Evolutionary conservation across 2,888 invertebrate species (phyloP).

Genomic region (Notodonta dromedarius): DNA sequence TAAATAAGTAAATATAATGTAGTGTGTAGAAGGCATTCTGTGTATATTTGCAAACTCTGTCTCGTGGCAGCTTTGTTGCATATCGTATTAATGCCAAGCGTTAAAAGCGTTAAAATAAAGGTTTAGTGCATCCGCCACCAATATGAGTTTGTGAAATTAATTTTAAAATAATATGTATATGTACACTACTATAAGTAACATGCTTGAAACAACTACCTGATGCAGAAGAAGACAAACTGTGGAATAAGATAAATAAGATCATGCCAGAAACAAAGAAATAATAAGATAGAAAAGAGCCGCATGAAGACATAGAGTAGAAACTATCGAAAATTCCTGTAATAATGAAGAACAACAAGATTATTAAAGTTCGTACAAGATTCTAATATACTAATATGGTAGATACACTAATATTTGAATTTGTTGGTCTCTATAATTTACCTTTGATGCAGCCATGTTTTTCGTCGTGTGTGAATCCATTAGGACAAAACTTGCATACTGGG

Average conservation of each 20-base stretch:
- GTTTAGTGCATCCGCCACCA: conserved; percentile 64
- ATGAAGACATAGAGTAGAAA: conserved; percentile 79
- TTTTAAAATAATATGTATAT: conserved; percentile 55
- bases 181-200: conserved; percentile 69
- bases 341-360: conserved; percentile 81
- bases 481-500: conserved; percentile 98
- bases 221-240: conserved; percentile 76
- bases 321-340: conserved; percentile 83
- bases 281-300: conserved; percentile 71
- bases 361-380: conserved; percentile 73
- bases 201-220: conserved; percentile 76
- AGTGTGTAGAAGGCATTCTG: conserved; percentile 57
- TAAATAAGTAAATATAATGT: conserved; percentile 48
- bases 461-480: conserved; percentile 96
- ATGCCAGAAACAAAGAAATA: conserved; percentile 78
- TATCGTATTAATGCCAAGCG: conserved; percentile 64
- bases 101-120: conserved; percentile 63
- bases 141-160: conserved; percentile 63
- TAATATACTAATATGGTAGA: conserved; percentile 66
- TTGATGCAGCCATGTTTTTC: conserved; percentile 97
- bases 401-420: conserved; percentile 47
- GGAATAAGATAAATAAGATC: conserved; percentile 75
- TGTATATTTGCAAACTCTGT: conserved; percentile 76
- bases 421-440: conserved; percentile 87
- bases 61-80: conserved; percentile 81